Conservation (phyloP, 2,888 invertebrate genomes). For the Drosophila neoperkinsi region DNA sequence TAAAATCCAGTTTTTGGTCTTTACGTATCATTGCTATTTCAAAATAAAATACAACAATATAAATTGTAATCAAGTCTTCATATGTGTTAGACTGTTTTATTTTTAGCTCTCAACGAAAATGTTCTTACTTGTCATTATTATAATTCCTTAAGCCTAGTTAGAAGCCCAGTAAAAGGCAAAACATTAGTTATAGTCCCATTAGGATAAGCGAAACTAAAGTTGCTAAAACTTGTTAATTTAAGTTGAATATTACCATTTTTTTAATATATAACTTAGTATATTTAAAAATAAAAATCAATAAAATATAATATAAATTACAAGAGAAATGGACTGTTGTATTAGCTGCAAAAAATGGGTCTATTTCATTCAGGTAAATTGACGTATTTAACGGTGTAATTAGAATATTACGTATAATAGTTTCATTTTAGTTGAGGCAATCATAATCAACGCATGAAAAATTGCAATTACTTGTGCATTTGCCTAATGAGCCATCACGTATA, state of each 20-base stretch:
- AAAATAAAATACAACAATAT: background rate
- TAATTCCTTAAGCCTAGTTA: background rate
- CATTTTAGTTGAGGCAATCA: conserved; percentile 6
- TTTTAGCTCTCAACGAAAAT: background rate
- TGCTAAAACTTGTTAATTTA: background rate
- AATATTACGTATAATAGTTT: conserved; percentile 1
- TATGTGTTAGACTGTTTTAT: background rate
- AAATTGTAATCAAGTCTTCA: background rate
- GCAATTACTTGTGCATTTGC: conserved; percentile 27
- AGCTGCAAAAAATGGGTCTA: background rate
- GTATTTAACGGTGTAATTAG: background rate
- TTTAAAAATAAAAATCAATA: background rate
- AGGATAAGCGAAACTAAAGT: background rate
- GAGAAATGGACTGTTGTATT: background rate
- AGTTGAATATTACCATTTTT: background rate
- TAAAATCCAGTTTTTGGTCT: background rate
- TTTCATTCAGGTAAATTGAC: background rate
- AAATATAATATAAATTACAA: conserved; percentile 1
- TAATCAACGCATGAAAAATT: conserved; percentile 13
- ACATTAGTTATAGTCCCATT: background rate
- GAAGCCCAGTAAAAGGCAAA: background rate
- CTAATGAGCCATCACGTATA: conserved; percentile 20
- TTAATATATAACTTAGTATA: background rate
- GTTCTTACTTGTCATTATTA: background rate
- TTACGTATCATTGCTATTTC: background rate